phyloP scores from a whole-genome alignment of 2,888 invertebrate genomes.

The Plebejus anna region DNA sequence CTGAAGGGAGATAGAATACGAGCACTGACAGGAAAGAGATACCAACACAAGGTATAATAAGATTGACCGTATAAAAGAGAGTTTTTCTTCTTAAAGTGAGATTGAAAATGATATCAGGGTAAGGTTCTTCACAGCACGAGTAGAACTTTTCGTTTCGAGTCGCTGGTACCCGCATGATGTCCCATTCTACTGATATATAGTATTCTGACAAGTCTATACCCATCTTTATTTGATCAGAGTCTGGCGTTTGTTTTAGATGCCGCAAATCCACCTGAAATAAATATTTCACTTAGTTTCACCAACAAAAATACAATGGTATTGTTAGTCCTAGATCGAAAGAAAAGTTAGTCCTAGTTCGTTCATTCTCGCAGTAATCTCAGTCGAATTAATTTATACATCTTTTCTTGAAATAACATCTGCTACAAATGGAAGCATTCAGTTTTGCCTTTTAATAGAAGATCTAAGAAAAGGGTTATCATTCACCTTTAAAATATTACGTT shows the following conservation, averaged over 20 bases:
- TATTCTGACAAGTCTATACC: conserved; percentile 96
- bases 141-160: conserved; percentile 95
- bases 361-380: neutral
- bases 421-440: neutral
- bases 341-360: neutral
- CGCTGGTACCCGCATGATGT: conserved; percentile 95
- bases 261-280: conserved; percentile 90
- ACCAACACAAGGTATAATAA: conserved; percentile 98
- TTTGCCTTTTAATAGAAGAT: neutral
- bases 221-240: conserved; percentile 92
- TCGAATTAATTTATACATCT: neutral
- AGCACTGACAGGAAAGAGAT: conserved; percentile 98
- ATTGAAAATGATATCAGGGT: conserved; percentile 98
- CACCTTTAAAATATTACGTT: neutral
- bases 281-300: conserved; percentile 22
- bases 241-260: conserved; percentile 91
- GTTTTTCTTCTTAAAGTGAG: conserved; percentile 96
- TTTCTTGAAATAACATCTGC: conserved; percentile 7
- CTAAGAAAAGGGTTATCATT: neutral
- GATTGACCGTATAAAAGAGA: conserved; percentile 97
- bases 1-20: conserved; percentile 98
- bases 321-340: neutral
- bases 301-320: conserved; percentile 32
- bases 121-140: conserved; percentile 98
- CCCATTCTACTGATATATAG: conserved; percentile 99